Evolutionary conservation across 2,888 invertebrate genomes (phyloP), one percentile per base, ranked within the genome.

Genomic region (Macrophya alboannulata): DNA sequence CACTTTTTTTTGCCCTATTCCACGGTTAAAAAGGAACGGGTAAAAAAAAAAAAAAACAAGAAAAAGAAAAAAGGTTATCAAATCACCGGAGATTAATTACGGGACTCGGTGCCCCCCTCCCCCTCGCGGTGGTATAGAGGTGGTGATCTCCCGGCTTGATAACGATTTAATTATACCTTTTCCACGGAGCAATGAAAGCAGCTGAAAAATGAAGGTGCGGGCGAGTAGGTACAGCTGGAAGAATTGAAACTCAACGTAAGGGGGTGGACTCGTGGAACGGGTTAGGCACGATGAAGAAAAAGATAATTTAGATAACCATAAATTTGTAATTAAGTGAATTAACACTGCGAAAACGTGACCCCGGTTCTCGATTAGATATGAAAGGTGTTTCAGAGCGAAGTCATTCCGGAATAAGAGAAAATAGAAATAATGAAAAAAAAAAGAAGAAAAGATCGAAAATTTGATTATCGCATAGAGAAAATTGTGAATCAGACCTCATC

Each of bases 1-100:
- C 31, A 31, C 17, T 51, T 51, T 17, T 51, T 17, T 51, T 51
- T 51, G n/a, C 6, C 15, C 17, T 17, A 17, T 71, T 43, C 15
- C 71, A 15, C 21, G 10, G 10, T 45, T 48, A 21, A 21, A 51
- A 48, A 48, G 77, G 55, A 12, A 37, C 15, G 12, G 12, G 15
- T 6, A 25, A 37, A 51, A 77, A 37, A 25, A 55, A 1, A n/a
- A n/a, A n/a, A n/a, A n/a, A n/a, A 17, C 12, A 76, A 17, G 5
- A 15, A 55, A 37, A 55, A n/a, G n/a, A 48, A 48, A 31, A 55
- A 51, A 77, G 31, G 17, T 21, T 51, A 48, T 77, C 31, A 31
- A 77, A 77, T 77, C 51, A 55, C 77, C 51, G 77, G 77, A 77
- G 77, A 77, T 77, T 77, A 77, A 77, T 77, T 51, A 55, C 17